Evolutionary conservation across 2,797 vertebrate species (phyloP).

Genomic region (Hoplostethus atlanticus): DNA sequence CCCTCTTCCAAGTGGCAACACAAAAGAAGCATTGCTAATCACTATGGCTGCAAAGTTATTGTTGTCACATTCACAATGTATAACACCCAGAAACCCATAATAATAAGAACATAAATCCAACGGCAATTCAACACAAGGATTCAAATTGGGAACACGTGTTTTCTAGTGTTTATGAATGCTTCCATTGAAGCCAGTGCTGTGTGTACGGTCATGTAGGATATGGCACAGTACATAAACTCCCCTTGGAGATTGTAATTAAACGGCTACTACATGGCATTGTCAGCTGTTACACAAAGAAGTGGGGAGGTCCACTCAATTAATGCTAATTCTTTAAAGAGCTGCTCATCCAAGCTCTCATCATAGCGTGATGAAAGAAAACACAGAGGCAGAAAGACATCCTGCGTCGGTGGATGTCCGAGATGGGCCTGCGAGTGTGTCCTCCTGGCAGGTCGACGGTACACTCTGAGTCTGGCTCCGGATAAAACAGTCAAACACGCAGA

Average conservation of each 20-base stretch:
- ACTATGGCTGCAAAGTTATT: slow-evolving; percentile 35
- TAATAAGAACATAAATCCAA: slow-evolving; percentile 16
- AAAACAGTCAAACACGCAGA: slow-evolving; percentile 78
- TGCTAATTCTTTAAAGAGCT: slow-evolving; percentile 73
- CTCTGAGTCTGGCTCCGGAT: slow-evolving; percentile 80
- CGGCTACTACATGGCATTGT: slow-evolving; percentile 49
- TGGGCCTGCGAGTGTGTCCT: slow-evolving; percentile 63
- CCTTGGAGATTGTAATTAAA: slow-evolving; percentile 57
- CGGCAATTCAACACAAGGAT: background rate
- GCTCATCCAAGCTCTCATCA: slow-evolving; percentile 57
- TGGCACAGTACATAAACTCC: slow-evolving; percentile 4
- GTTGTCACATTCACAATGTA: slow-evolving; percentile 27
- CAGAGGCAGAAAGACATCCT: slow-evolving; percentile 36
- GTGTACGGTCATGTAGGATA: slow-evolving; percentile 13
- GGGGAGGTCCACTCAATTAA: slow-evolving; percentile 74
- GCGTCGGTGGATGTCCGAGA: slow-evolving; percentile 48
- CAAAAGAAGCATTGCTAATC: slow-evolving; percentile 33
- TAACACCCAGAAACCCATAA: slow-evolving; percentile 20
- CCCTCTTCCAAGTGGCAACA: slow-evolving; percentile 40
- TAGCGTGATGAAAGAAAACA: slow-evolving; percentile 63
- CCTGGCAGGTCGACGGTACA: slow-evolving; percentile 75
- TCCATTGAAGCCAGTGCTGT: slow-evolving; percentile 13
- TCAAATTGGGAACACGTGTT: slow-evolving; percentile 9
- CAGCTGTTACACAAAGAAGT: slow-evolving; percentile 62
- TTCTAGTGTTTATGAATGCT: slow-evolving; percentile 10